Conservation (phyloP, 2,113 vertebrate species). For the Cheilinus undulatus region DNA sequence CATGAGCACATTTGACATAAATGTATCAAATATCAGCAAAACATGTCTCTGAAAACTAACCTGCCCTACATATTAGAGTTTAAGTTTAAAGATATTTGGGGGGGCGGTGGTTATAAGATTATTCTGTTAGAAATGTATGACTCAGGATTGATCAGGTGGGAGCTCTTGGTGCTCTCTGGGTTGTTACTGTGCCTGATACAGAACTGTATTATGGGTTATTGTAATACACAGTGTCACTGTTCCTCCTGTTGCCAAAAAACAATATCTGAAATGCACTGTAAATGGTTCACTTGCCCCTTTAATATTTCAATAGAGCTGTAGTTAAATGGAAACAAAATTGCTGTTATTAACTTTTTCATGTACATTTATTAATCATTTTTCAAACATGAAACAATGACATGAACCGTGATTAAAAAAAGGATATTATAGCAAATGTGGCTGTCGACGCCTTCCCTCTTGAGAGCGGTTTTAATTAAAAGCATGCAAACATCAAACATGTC, state of each 20-base stretch:
- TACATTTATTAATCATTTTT: conserved; percentile 22
- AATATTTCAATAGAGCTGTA: background rate
- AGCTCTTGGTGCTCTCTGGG: background rate
- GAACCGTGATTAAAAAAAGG: conserved; percentile 49
- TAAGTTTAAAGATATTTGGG: too few relatives aligned
- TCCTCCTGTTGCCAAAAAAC: background rate
- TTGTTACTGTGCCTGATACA: background rate
- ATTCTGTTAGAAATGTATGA: background rate
- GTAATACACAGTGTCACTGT: background rate
- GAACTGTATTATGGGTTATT: background rate
- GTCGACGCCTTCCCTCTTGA: conserved; percentile 7
- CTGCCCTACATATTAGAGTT: conserved; percentile 3
- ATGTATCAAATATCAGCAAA: conserved; percentile 13
- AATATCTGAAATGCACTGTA: conserved; percentile 1
- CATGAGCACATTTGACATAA: conserved; percentile 8
- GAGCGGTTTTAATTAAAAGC: conserved; percentile 68
- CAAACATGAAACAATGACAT: conserved; percentile 34
- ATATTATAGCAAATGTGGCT: conserved; percentile 29
- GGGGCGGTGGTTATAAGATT: background rate
- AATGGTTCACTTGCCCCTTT: background rate
- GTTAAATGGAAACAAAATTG: background rate
- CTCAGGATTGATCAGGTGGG: background rate
- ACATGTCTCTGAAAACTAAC: background rate
- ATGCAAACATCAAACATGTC: conserved; percentile 54
- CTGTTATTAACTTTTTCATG: conserved; percentile 14